Conservation (phyloP, 2,888 invertebrate species). For the Belgica antarctica region DNA sequence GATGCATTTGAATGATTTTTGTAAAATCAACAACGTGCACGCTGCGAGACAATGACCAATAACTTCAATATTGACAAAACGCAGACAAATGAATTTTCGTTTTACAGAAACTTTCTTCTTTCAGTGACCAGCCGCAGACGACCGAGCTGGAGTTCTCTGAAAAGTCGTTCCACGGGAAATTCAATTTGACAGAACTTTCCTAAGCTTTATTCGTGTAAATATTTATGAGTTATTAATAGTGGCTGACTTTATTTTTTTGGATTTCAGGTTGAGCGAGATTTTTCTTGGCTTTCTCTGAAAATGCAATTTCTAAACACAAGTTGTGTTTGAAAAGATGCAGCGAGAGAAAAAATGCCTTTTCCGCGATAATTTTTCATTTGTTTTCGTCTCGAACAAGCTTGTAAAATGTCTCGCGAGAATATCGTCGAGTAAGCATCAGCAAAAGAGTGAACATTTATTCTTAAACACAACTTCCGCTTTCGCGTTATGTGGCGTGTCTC, state of each 20-base stretch:
- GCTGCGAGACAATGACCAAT: not conserved
- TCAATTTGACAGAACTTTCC: not conserved
- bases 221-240: slow-evolving; percentile 33
- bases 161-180: not conserved
- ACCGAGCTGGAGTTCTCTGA: not conserved
- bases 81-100: slow-evolving; percentile 8
- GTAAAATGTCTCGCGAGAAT: not conserved
- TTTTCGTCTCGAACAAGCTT: slow-evolving; percentile 12
- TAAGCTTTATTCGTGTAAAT: slow-evolving; percentile 10
- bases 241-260: not conserved
- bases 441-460: slow-evolving; percentile 29
- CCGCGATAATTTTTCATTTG: not conserved
- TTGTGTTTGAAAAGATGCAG: not conserved
- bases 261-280: not conserved
- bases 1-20: too few relatives aligned
- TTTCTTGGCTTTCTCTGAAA: not conserved
- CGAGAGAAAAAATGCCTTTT: too few relatives aligned
- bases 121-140: not conserved
- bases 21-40: too few relatives aligned
- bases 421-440: not conserved
- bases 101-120: not conserved
- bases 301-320: slow-evolving; percentile 1
- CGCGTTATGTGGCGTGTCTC: not conserved
- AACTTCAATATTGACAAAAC: not conserved
- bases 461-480: slow-evolving; percentile 30